Base-by-base conservation (phyloP, 1,140 invertebrate species). In the Neotoxoptera formosana region DNA sequence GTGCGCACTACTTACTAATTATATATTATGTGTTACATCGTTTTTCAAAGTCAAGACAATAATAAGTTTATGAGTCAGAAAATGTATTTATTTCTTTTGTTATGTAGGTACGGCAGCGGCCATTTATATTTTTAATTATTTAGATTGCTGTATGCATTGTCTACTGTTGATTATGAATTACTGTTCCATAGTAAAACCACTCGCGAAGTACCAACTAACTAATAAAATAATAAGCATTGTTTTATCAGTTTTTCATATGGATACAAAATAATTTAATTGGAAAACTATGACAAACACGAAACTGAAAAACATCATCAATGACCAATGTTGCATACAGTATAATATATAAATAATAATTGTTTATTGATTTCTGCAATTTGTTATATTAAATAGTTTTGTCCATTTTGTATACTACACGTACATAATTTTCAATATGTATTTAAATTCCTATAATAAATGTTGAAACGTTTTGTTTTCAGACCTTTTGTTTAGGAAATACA, bases 91-190 rank as follows among this genome's bases (percentile, higher is more conserved):
- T 87, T 86, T 47, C 7, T 86, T 41, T 84, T 41, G 83, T 84
- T 84, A 14, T 84, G 23, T 84, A 84, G 36, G 23, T 45, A 86
- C 41, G 45, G 14, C 45, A 47, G n/a, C 84, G 45, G 84, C 83
- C 36, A 45, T 87, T 87, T 87, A 87, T 11, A 45, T 48, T 87
- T 87, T 47, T 30, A 87, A 88, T 88, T 88, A 88, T 14, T 76
- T 76, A 76, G 60, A 76, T 76, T 76, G 60, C 60, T 76, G 30
- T 51, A 86, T 48, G 25, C 47, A n/a, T 48, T 47, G 30, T 23
- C 47, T 48, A 88, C 47, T 51, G 47, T 88, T 86, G 23, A 47
- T 47, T 86, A 86, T 41, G 36, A 84, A 84, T 84, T 25, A 47
- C 41, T 47, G 84, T 86, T 45, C 41, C 45, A 17, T 45, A 17